These are phyloP conservation scores for Oncorhynchus keta DNA, from an alignment of 2,113 vertebrate species.

Conservation along the genomic window DNA sequence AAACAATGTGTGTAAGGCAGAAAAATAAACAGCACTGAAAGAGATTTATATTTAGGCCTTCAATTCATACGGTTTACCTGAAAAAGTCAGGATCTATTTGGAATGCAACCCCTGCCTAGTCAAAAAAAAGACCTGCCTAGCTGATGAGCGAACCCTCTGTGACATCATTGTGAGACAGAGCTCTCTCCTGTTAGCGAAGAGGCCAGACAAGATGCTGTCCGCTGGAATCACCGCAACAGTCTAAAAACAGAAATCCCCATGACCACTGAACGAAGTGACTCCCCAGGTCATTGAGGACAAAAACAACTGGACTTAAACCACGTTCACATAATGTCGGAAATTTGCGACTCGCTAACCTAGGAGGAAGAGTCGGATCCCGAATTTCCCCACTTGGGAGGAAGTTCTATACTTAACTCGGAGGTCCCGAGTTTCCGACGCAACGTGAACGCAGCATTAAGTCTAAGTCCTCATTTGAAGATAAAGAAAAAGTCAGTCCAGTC, in stretches of 20 bases:
- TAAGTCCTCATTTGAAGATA: too few relatives aligned
- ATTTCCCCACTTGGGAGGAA: too few relatives aligned
- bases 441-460: too few relatives aligned
- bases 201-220: not conserved
- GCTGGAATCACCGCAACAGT: not conserved
- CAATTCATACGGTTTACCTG: not conserved
- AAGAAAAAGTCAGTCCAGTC: too few relatives aligned
- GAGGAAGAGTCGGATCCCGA: too few relatives aligned
- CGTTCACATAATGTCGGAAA: too few relatives aligned
- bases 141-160: not conserved
- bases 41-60: not conserved
- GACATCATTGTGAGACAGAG: not conserved
- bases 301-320: not conserved
- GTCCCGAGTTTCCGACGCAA: too few relatives aligned
- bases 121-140: not conserved
- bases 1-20: not conserved
- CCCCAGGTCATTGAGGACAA: not conserved
- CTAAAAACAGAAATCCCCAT: not conserved
- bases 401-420: too few relatives aligned
- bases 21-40: not conserved
- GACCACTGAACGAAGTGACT: not conserved
- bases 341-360: too few relatives aligned
- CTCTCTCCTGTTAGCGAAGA: not conserved
- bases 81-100: conserved; percentile 5
- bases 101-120: conserved; percentile 24